phyloP scores from a whole-genome alignment of 1,140 invertebrate genomes.

The Ridgeia piscesae region DNA sequence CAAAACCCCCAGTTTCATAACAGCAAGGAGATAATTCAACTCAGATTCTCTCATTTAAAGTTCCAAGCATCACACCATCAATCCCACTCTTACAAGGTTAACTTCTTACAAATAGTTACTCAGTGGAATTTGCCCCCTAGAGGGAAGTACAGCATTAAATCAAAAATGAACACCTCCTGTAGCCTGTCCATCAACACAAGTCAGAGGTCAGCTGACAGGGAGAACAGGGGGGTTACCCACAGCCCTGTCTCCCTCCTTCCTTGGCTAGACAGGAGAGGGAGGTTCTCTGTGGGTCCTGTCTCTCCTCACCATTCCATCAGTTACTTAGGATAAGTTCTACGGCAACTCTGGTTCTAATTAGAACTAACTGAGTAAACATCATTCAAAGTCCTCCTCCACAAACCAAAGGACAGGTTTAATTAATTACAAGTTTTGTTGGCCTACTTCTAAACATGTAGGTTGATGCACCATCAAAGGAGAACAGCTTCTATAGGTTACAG shows the following conservation, averaged over 20 bases:
- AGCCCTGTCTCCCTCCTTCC: background rate
- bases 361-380: background rate
- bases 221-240: background rate
- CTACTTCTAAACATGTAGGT: background rate
- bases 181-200: background rate
- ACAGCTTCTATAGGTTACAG: background rate
- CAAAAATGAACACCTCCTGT: background rate
- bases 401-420: background rate
- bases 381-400: background rate
- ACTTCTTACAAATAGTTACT: background rate
- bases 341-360: background rate
- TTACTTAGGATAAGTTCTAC: background rate
- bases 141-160: background rate
- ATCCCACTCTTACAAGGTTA: too few relatives aligned
- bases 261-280: background rate
- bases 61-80: too few relatives aligned
- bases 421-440: background rate
- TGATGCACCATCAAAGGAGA: background rate
- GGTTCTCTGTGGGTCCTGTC: background rate
- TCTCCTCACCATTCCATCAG: background rate
- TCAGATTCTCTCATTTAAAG: too few relatives aligned
- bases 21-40: too few relatives aligned
- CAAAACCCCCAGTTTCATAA: too few relatives aligned
- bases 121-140: background rate
- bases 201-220: background rate